Conservation (phyloP, 37 sponge, comb jelly and placozoan genomes). For the Eunapius fragilis region DNA sequence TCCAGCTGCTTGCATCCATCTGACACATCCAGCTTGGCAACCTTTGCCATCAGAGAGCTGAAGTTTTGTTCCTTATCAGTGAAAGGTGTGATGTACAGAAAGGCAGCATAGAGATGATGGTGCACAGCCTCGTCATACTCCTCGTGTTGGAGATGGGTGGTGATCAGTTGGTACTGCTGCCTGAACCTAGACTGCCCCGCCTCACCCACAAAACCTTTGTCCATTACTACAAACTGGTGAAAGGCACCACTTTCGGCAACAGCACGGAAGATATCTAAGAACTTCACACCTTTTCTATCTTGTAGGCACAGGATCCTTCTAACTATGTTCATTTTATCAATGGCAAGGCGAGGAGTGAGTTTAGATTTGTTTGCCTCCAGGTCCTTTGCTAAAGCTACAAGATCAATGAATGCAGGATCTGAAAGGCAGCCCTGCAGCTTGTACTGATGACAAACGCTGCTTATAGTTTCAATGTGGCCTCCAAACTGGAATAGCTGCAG, state of each 20-base stretch:
- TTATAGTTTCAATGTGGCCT: slow-evolving; percentile 51
- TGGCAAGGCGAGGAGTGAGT: slow-evolving; percentile 69
- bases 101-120: slow-evolving; percentile 84
- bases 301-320: slow-evolving; percentile 27
- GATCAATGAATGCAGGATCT: slow-evolving; percentile 39
- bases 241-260: slow-evolving; percentile 66
- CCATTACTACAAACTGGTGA: slow-evolving; percentile 62
- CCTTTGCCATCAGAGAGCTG: slow-evolving; percentile 54
- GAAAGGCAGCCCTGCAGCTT: slow-evolving; percentile 50
- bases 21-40: slow-evolving; percentile 42
- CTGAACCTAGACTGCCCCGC: slow-evolving; percentile 48
- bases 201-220: slow-evolving; percentile 66
- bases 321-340: slow-evolving; percentile 46
- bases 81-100: slow-evolving; percentile 79
- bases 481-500: slow-evolving; percentile 75
- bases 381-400: slow-evolving; percentile 40
- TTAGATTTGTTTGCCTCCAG: slow-evolving; percentile 13
- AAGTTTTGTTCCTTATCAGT: slow-evolving; percentile 60
- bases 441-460: slow-evolving; percentile 72
- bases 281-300: not conserved
- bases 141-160: slow-evolving; percentile 83
- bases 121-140: slow-evolving; percentile 88
- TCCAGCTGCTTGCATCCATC: slow-evolving; percentile 41
- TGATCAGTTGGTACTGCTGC: slow-evolving; percentile 78
- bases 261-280: slow-evolving; percentile 55